Conservation (phyloP, 2,888 invertebrate species). For the Rhopalosiphum nymphaeae region DNA sequence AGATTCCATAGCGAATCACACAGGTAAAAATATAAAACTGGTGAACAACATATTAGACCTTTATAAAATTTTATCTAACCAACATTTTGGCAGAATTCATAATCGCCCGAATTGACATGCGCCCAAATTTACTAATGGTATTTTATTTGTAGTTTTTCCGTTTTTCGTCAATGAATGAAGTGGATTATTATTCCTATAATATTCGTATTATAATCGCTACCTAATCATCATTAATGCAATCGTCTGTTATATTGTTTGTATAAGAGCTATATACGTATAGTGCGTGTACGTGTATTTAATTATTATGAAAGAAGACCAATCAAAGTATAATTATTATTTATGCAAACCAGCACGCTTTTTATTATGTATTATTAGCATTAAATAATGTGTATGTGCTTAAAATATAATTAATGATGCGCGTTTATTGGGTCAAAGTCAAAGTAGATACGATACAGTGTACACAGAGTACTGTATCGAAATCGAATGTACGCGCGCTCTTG, state of each 20-base stretch:
- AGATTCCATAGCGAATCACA: neutral
- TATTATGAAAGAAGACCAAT: neutral
- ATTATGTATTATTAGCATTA: neutral
- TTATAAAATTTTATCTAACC: neutral
- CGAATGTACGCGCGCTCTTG: neutral
- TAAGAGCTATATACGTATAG: neutral
- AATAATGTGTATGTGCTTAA: neutral
- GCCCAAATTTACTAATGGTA: neutral
- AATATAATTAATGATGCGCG: neutral
- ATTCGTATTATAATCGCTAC: neutral
- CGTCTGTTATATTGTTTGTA: neutral
- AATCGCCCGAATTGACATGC: neutral
- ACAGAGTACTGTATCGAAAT: neutral
- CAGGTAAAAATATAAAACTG: neutral
- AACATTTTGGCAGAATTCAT: neutral
- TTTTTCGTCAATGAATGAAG: neutral
- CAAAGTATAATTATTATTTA: neutral
- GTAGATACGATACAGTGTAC: neutral
- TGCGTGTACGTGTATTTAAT: neutral
- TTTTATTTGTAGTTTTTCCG: neutral
- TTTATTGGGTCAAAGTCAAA: slow-evolving; percentile 9
- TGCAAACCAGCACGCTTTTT: neutral
- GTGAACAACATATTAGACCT: neutral
- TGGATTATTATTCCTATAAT: neutral
- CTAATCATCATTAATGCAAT: neutral